These are phyloP conservation scores for Odontamblyopus rebecca DNA, from an alignment of 2,797 vertebrate genomes.

Conservation along the genomic window DNA sequence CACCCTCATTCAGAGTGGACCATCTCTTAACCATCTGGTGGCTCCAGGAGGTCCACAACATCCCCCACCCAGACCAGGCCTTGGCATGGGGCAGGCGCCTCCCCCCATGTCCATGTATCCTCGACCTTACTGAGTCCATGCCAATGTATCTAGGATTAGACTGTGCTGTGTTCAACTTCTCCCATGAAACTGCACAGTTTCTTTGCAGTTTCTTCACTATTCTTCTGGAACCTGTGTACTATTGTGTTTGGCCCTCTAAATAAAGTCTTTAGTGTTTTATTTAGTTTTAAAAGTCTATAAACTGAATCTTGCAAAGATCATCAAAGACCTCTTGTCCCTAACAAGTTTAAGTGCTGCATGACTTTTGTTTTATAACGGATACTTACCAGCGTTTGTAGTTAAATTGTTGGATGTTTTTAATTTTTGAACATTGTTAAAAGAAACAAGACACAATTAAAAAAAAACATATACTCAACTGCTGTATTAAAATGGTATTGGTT, in stretches of 20 bases:
- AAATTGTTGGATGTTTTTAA: slow-evolving; percentile 23
- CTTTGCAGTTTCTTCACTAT: slow-evolving; percentile 34
- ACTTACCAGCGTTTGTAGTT: slow-evolving; percentile 24
- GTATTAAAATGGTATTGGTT: slow-evolving; percentile 98
- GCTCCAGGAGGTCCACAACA: slow-evolving; percentile 65
- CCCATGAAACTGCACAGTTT: slow-evolving; percentile 18
- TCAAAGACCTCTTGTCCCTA: slow-evolving; percentile 16
- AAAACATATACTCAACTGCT: slow-evolving; percentile 76
- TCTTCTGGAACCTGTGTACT: slow-evolving; percentile 19
- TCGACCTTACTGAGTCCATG: slow-evolving; percentile 82
- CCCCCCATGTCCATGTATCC: slow-evolving; percentile 84
- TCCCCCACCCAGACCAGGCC: slow-evolving; percentile 58
- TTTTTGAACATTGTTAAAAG: slow-evolving; percentile 43
- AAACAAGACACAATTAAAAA: slow-evolving; percentile 58
- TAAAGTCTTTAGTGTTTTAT: slow-evolving; percentile 24
- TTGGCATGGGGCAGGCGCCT: slow-evolving; percentile 73
- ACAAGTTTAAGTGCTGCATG: slow-evolving; percentile 36
- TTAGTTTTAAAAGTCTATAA: slow-evolving; percentile 23
- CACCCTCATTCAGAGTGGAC: slow-evolving; percentile 96
- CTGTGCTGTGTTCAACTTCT: slow-evolving; percentile 41
- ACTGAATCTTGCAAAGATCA: neutral
- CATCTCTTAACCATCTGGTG: slow-evolving; percentile 90
- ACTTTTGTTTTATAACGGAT: slow-evolving; percentile 35
- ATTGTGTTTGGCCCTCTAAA: slow-evolving; percentile 21
- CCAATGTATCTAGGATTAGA: neutral